Conservation (phyloP, 2,888 invertebrate species). For the Psylliodes chrysocephalus region DNA sequence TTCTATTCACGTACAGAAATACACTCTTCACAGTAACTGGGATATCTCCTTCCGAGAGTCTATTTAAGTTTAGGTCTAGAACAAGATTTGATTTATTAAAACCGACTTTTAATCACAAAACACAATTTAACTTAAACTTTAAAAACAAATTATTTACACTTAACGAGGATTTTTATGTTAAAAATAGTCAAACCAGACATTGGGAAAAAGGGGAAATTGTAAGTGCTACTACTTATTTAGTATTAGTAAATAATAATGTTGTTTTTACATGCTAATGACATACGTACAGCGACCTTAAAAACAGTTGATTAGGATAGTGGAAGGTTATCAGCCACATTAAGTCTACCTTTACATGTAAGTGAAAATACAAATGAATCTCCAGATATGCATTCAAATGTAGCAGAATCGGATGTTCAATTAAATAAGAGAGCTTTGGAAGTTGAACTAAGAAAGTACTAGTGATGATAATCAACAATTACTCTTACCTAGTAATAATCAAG, state of each 20-base stretch:
- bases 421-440: no score
- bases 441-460: no score
- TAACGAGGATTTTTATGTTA: constrained; percentile 22
- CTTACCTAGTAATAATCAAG: no score
- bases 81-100: constrained; percentile 37
- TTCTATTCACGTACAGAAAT: constrained; percentile 25
- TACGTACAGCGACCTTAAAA: not conserved
- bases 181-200: constrained; percentile 16
- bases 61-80: constrained; percentile 31
- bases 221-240: constrained; percentile 24
- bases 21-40: constrained; percentile 19
- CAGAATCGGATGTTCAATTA: no score
- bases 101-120: constrained; percentile 4
- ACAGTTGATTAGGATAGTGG: no score
- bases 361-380: no score
- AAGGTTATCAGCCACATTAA: no score
- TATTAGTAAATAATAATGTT: constrained; percentile 4
- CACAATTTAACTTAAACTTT: not conserved
- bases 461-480: no score
- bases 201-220: constrained; percentile 19
- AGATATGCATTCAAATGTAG: no score
- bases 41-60: constrained; percentile 16
- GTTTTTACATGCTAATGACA: constrained; percentile 15
- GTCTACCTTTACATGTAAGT: no score
- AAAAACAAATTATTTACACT: not conserved